Conservation (phyloP, 2,888 invertebrate species). For the Notodonta ziczac region DNA sequence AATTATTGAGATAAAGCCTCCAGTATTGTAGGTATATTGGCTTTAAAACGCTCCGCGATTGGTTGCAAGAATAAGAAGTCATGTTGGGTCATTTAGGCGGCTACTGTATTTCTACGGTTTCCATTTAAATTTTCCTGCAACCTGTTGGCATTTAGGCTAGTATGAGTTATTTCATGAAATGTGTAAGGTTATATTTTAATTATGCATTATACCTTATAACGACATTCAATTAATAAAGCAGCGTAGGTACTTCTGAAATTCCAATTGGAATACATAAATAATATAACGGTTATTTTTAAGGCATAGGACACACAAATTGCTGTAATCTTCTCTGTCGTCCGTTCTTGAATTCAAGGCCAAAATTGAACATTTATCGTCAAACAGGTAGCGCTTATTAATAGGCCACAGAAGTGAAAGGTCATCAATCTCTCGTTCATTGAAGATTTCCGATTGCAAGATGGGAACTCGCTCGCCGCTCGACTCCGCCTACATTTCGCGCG, state of each 20-base stretch:
- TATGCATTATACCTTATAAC: no score
- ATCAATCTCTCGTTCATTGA: conserved; percentile 58
- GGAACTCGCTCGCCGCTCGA: conserved; percentile 46
- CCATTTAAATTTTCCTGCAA: no score
- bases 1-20: conserved; percentile 73
- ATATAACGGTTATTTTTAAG: no score
- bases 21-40: conserved; percentile 41
- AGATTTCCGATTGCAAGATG: conserved; percentile 54
- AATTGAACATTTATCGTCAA: not conserved
- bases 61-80: conserved; percentile 33
- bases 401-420: conserved; percentile 18
- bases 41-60: conserved; percentile 54
- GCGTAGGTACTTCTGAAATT: no score
- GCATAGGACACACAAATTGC: not conserved
- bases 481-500: conserved; percentile 73
- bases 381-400: conserved; percentile 6
- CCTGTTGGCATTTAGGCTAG: no score
- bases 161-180: no score
- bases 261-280: no score
- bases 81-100: conserved; percentile 26
- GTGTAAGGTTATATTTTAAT: no score
- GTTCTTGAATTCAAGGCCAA: not conserved
- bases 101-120: not conserved
- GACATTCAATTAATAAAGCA: no score
- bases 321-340: not conserved